Evolutionary conservation across 1,140 invertebrate genomes (phyloP).

Genomic region (Drosophila triauraria): DNA sequence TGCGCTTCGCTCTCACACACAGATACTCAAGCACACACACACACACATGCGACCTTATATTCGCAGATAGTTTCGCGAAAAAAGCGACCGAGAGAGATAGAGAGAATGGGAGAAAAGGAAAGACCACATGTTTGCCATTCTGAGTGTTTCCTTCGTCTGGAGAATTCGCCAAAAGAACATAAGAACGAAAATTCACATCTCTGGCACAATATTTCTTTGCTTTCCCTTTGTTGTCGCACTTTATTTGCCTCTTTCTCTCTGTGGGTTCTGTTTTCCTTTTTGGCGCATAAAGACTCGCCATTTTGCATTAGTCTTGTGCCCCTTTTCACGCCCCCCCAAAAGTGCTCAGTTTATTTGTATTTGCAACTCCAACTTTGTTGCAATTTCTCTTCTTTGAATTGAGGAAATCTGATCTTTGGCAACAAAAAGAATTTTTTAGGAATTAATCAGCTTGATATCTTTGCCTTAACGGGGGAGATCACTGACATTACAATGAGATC

Average conservation of each 20-base stretch:
- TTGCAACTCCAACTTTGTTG: slow-evolving; percentile 30
- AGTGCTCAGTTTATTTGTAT: slow-evolving; percentile 4
- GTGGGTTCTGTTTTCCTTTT: slow-evolving; percentile 21
- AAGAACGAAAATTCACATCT: slow-evolving; percentile 37
- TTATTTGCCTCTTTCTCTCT: slow-evolving; percentile 54
- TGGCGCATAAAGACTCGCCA: slow-evolving; percentile 58
- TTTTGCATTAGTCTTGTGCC: slow-evolving; percentile 56
- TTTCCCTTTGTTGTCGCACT: slow-evolving; percentile 42
- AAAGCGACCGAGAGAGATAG: slow-evolving; percentile 11
- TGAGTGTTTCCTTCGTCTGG: slow-evolving; percentile 61
- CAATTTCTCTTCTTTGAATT: slow-evolving; percentile 21
- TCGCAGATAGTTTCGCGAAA: slow-evolving; percentile 42
- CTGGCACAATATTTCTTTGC: slow-evolving; percentile 35
- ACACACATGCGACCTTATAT: slow-evolving; percentile 9
- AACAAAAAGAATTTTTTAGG: background rate
- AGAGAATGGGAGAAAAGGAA: slow-evolving; percentile 24
- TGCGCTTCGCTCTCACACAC: slow-evolving; percentile 80
- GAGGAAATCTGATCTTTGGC: slow-evolving; percentile 21
- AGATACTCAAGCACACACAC: slow-evolving; percentile 36
- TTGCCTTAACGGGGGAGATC: background rate
- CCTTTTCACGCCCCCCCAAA: slow-evolving; percentile 1
- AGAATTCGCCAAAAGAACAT: slow-evolving; percentile 55
- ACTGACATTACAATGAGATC: slow-evolving; percentile 1
- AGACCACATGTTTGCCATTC: slow-evolving; percentile 77
- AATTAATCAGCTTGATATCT: slow-evolving; percentile 18